phyloP scores from a whole-genome alignment of 2,888 invertebrate genomes.

The Cetonia aurata region DNA sequence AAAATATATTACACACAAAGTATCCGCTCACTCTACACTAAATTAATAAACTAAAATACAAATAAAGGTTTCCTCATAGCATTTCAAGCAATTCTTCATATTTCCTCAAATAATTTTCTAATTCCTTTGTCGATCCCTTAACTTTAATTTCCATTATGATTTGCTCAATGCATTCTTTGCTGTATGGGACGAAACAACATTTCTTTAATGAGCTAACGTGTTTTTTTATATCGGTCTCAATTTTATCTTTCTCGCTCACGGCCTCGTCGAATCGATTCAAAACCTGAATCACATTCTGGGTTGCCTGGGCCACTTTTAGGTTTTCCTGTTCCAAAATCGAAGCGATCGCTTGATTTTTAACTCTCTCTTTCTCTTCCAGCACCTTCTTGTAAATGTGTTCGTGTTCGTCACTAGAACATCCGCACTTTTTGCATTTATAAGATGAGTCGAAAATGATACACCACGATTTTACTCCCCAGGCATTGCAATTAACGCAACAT shows the following conservation, averaged over 20 bases:
- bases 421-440: conserved; percentile 4
- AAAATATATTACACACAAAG: too few relatives aligned
- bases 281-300: not conserved
- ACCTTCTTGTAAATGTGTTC: not conserved
- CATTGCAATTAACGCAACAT: conserved; percentile 7
- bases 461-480: not conserved
- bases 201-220: not conserved
- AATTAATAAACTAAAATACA: too few relatives aligned
- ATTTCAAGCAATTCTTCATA: not conserved
- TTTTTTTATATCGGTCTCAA: not conserved
- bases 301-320: not conserved
- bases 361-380: conserved; percentile 2
- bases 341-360: not conserved
- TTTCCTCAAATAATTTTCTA: not conserved
- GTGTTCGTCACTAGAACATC: not conserved
- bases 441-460: not conserved
- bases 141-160: conserved; percentile 3
- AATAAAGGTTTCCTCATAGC: too few relatives aligned
- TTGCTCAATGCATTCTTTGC: conserved; percentile 7
- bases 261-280: not conserved
- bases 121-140: not conserved
- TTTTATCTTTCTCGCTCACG: not conserved
- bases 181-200: not conserved
- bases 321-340: not conserved
- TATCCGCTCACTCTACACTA: too few relatives aligned